A percentile compares a stretch with the other conserved stretches of the same genome.
Conservation (phyloP, 2,888 invertebrate species). For the Gymnosoma rotundatum region DNA sequence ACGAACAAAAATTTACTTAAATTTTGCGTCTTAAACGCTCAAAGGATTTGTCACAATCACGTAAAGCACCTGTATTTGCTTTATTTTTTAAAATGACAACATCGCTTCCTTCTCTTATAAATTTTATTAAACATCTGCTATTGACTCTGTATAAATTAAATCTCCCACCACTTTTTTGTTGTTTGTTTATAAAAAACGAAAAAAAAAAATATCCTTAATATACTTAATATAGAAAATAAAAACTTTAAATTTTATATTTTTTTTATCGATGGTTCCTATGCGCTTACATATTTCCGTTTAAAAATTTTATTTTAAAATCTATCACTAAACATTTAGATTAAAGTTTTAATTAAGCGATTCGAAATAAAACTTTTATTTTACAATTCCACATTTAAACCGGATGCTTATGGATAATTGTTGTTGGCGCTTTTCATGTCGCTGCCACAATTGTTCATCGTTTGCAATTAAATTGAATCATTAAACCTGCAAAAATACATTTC, state of each 20-base stretch:
- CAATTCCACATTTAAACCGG: not conserved
- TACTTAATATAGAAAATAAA: too few species aligned
- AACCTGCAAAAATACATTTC: constrained; percentile 44
- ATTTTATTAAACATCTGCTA: not conserved
- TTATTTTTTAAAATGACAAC: too few species aligned
- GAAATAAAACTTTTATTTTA: constrained; percentile 14
- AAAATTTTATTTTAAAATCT: constrained; percentile 7
- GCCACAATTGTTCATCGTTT: constrained; percentile 11
- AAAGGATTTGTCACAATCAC: too few species aligned
- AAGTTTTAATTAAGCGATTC: constrained; percentile 1
- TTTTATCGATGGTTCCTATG: not conserved
- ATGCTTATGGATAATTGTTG: not conserved
- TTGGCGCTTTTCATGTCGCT: not conserved
- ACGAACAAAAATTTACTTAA: too few species aligned
- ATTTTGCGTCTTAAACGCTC: too few species aligned
- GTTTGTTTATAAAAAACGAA: too few species aligned
- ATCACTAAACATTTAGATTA: constrained; percentile 29
- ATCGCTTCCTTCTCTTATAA: not conserved
- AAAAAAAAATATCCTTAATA: too few species aligned
- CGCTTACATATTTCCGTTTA: not conserved
- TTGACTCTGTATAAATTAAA: constrained; percentile 4
- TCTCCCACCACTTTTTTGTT: too few species aligned
- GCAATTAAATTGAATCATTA: constrained; percentile 47
- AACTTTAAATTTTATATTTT: constrained; percentile 23
- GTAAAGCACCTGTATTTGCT: too few species aligned